phyloP scores from a whole-genome alignment of 2,113 vertebrate genomes.

The Zingel zingel region DNA sequence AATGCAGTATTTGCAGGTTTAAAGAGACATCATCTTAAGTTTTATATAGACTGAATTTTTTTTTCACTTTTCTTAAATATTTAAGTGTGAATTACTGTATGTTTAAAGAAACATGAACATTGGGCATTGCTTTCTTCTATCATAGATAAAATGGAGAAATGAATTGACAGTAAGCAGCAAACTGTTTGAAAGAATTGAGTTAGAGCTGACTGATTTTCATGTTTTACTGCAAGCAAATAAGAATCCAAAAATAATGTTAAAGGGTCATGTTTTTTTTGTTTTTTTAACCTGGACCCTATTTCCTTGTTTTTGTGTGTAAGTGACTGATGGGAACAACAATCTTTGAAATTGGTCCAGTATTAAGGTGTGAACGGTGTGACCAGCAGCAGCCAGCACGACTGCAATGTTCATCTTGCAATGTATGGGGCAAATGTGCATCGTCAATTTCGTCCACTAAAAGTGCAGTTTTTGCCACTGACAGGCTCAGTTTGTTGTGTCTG shows the following conservation, averaged over 20 bases:
- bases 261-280: no score
- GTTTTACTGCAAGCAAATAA: neutral
- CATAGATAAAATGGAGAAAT: neutral
- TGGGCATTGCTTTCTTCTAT: neutral
- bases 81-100: neutral
- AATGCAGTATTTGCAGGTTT: neutral
- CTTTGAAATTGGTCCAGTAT: no score
- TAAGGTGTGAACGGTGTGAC: no score
- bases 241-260: neutral
- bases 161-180: neutral
- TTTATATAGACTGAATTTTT: neutral
- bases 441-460: no score
- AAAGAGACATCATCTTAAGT: neutral
- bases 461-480: no score
- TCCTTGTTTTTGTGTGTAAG: no score
- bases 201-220: neutral
- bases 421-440: no score
- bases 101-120: neutral
- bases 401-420: no score
- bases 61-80: neutral
- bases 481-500: no score
- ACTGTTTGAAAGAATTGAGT: neutral
- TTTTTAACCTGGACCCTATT: no score
- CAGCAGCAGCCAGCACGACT: no score
- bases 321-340: no score